phyloP scores from a whole-genome alignment of 2,888 invertebrate genomes.

The Germaria angustata region DNA sequence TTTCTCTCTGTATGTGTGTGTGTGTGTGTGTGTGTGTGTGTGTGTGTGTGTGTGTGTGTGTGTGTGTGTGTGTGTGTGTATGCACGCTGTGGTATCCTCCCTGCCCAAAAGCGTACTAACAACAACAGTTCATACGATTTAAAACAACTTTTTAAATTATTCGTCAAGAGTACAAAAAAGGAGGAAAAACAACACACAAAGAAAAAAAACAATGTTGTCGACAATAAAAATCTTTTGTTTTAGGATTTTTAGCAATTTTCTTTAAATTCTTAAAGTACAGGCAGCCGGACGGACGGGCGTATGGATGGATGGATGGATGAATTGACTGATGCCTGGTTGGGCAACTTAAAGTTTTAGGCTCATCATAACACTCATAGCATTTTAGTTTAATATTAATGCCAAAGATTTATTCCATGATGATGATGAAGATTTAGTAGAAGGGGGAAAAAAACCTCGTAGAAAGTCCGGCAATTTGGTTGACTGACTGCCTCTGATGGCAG shows the following conservation, averaged over 20 bases:
- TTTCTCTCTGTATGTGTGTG: background rate
- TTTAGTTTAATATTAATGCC: conserved; percentile 47
- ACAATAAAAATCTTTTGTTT: conserved; percentile 58
- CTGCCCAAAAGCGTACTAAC: conserved; percentile 28
- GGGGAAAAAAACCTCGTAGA: background rate
- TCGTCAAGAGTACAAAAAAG: background rate
- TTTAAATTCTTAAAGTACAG: conserved; percentile 44
- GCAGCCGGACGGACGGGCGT: background rate
- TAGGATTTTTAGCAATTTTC: conserved; percentile 44
- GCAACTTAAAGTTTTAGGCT: conserved; percentile 26
- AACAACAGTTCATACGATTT: conserved; percentile 5
- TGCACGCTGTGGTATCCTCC: conserved; percentile 23
- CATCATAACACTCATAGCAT: background rate
- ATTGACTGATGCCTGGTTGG: background rate
- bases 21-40: background rate
- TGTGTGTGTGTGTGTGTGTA: background rate
- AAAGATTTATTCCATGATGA: conserved; percentile 35
- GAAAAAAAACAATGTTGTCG: conserved; percentile 34
- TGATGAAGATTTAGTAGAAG: conserved; percentile 24
- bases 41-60: background rate
- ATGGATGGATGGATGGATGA: background rate
- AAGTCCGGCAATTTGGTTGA: background rate
- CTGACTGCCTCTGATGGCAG: conserved; percentile 40
- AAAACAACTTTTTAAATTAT: conserved; percentile 47
- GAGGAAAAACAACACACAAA: background rate